Conservation (phyloP, 2,797 vertebrate genomes). For the Chloroceryle inda region DNA sequence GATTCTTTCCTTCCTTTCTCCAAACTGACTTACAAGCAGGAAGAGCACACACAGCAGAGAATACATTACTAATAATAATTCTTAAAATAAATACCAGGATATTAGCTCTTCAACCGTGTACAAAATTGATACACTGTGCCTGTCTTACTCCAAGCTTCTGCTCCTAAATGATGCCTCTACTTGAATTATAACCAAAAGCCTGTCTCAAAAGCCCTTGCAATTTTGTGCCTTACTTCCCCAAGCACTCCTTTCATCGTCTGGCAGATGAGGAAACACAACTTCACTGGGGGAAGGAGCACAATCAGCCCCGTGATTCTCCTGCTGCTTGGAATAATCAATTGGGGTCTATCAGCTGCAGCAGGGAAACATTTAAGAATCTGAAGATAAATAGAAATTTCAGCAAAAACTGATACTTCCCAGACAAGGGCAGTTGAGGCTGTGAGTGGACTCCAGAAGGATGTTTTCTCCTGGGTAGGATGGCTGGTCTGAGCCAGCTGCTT, state of each 20-base stretch:
- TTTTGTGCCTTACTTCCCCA: neutral
- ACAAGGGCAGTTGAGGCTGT: neutral
- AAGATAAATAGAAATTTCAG: neutral
- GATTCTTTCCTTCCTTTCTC: neutral
- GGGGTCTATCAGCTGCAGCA: neutral
- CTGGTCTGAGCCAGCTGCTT: neutral
- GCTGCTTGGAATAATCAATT: neutral
- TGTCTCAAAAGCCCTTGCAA: neutral
- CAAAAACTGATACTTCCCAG: neutral
- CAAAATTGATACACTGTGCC: neutral
- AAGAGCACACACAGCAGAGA: neutral
- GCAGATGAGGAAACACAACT: neutral
- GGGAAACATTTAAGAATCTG: neutral
- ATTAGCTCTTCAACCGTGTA: neutral
- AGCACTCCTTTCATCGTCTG: neutral
- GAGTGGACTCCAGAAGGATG: neutral
- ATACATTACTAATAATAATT: neutral
- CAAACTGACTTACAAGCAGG: neutral
- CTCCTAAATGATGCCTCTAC: neutral
- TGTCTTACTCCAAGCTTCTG: neutral
- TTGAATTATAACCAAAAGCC: neutral
- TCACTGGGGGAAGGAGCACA: neutral
- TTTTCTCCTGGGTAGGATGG: neutral
- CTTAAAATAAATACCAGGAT: slow-evolving; percentile 21
- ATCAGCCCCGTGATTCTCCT: neutral